Evolutionary conservation across 2,797 vertebrate species (phyloP).

Genomic region (Lepus oiostolus): DNA sequence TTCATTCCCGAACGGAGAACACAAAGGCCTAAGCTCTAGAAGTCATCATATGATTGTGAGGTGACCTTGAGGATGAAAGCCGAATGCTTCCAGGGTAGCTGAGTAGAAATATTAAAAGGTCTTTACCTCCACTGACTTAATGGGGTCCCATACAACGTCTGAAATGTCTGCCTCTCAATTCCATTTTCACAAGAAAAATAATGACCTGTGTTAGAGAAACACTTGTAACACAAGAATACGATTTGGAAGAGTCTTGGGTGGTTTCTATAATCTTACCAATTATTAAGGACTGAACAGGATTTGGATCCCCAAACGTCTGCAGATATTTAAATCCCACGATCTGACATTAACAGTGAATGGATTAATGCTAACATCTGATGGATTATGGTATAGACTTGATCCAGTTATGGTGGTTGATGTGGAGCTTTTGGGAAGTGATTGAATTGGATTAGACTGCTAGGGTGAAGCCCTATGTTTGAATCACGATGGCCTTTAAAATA

Average conservation of each 20-base stretch:
- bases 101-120: background rate
- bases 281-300: no score
- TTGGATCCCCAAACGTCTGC: no score
- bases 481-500: no score
- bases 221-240: background rate
- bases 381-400: no score
- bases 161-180: background rate
- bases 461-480: no score
- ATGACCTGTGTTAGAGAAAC: background rate
- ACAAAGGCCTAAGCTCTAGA: background rate
- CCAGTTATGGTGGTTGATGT: no score
- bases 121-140: background rate
- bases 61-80: background rate
- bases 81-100: background rate
- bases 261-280: background rate
- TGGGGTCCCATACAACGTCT: background rate
- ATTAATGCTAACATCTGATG: no score
- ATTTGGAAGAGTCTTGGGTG: background rate
- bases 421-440: no score
- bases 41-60: background rate
- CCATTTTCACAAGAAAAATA: background rate
- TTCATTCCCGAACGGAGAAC: background rate
- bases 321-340: no score
- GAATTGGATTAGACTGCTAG: no score
- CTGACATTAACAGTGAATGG: no score